Conservation (phyloP, 2,113 vertebrate genomes). For the Chaenogobius annularis region DNA sequence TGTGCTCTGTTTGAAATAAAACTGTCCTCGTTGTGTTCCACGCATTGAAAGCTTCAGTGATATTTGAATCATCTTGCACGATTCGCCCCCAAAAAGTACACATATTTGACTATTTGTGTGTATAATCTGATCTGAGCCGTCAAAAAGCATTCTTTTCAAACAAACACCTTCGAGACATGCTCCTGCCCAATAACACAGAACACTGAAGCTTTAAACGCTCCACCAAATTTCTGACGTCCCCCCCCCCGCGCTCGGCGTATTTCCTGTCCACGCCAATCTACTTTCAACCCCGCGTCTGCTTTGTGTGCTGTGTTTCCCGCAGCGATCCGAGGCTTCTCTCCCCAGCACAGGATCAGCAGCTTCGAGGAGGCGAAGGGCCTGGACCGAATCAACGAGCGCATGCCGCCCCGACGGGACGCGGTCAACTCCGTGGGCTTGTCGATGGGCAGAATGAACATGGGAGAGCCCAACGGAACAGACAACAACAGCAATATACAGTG, state of each 20-base stretch:
- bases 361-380: constrained; percentile 82
- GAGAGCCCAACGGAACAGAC: constrained; percentile 81
- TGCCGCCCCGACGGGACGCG: constrained; percentile 76
- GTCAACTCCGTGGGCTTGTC: constrained; percentile 79
- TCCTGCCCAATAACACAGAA: not conserved
- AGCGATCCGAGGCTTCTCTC: constrained; percentile 83
- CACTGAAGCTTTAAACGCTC: constrained; percentile 3
- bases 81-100: not conserved
- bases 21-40: not conserved
- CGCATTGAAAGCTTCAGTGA: not conserved
- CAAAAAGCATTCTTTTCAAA: too few species aligned
- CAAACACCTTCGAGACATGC: not conserved
- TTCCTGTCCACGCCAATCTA: too few species aligned
- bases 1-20: constrained; percentile 20
- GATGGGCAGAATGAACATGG: constrained; percentile 81
- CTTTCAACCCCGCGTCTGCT: not conserved
- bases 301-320: constrained; percentile 15
- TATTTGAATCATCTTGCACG: not conserved
- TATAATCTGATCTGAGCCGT: too few species aligned
- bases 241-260: too few species aligned
- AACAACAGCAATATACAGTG: constrained; percentile 85
- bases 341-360: constrained; percentile 82
- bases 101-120: too few species aligned
- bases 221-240: too few species aligned
- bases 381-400: constrained; percentile 81